Evolutionary conservation across 1,140 invertebrate species (phyloP).

Genomic region (Neodiprion lecontei): DNA sequence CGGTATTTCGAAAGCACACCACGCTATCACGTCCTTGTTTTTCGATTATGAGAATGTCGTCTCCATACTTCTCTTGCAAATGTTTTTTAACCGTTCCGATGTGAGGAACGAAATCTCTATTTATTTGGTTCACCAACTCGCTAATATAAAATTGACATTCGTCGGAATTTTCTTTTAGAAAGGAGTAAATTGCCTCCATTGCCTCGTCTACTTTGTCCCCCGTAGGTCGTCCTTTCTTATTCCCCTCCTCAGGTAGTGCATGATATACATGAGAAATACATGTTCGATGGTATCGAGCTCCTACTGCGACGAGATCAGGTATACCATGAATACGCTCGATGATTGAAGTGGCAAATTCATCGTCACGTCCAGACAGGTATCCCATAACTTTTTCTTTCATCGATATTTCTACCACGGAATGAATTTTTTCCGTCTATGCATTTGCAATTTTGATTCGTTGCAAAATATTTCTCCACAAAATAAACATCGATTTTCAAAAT

Average conservation of each 20-base stretch:
- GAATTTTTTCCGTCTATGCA: neutral
- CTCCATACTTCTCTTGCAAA: slow-evolving; percentile 1
- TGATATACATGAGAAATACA: neutral
- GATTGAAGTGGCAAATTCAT: neutral
- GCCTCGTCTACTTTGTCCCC: neutral
- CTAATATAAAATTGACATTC: neutral
- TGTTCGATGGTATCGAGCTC: neutral
- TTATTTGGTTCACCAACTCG: neutral
- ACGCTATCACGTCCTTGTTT: slow-evolving; percentile 9
- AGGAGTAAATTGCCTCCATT: neutral
- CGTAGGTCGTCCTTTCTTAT: neutral
- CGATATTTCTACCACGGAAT: neutral
- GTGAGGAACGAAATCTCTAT: neutral
- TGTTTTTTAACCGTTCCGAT: neutral
- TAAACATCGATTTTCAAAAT: neutral
- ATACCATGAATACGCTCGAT: neutral
- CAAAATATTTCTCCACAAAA: neutral
- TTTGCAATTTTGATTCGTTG: neutral
- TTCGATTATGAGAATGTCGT: slow-evolving; percentile 9
- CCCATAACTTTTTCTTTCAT: neutral
- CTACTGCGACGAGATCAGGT: neutral
- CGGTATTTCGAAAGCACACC: slow-evolving; percentile 24
- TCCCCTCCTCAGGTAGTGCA: neutral
- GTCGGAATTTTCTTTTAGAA: neutral
- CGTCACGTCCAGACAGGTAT: neutral